These are phyloP conservation scores for Hemicentrotus pulcherrimus DNA, from an alignment of 35 echinoderm and acorn worm genomes.

Conservation along the genomic window DNA sequence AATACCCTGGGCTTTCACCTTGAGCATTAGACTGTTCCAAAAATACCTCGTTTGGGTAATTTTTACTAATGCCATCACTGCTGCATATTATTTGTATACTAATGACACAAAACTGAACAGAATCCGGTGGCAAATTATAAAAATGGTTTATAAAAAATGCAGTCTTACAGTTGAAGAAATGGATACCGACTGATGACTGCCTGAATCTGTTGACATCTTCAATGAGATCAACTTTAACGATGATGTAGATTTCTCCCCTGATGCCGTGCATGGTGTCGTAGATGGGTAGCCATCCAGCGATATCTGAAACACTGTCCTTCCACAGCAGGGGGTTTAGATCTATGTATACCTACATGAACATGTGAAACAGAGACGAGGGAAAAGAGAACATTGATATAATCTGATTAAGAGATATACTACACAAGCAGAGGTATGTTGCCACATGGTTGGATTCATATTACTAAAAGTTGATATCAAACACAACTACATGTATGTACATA, in stretches of 20 bases:
- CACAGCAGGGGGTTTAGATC: constrained; percentile 94
- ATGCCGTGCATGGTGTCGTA: constrained; percentile 99
- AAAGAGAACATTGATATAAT: no score
- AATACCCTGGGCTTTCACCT: no score
- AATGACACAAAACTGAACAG: background rate
- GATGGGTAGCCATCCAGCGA: constrained; percentile 98
- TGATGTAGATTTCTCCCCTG: constrained; percentile 89
- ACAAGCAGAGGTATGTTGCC: no score
- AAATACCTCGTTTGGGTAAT: no score
- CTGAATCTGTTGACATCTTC: constrained; percentile 90
- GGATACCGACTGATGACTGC: constrained; percentile 90
- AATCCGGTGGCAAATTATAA: background rate
- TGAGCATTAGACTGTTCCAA: no score
- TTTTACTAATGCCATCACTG: no score
- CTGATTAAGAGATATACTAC: no score
- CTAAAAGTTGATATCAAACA: no score
- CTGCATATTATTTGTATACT: no score
- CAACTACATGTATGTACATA: no score
- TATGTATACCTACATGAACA: constrained; percentile 82
- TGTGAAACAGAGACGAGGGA: no score
- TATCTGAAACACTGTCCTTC: constrained; percentile 94
- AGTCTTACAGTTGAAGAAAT: constrained; percentile 95
- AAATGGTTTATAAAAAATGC: background rate
- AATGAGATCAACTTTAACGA: constrained; percentile 87
- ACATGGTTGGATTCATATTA: no score